Percentiles rank a stretch among this genome's conserved stretches.
Evolutionary conservation across 1,140 invertebrate species (phyloP).

Genomic region (Polypedilum pembai): DNA sequence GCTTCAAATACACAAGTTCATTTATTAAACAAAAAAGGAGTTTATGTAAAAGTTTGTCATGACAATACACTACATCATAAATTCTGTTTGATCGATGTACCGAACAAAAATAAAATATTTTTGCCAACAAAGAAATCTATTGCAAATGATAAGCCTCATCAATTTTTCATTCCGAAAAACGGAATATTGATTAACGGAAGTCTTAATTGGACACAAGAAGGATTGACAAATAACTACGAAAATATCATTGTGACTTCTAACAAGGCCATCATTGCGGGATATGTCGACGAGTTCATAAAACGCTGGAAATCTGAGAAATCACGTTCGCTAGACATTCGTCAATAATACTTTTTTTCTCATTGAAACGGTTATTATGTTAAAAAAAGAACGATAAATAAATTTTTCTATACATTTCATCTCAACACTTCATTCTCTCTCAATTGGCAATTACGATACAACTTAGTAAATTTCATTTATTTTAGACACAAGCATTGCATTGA

Average conservation of each 20-base stretch:
- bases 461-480: no score
- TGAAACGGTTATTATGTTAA: not conserved
- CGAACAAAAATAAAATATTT: not conserved
- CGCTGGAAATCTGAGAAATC: not conserved
- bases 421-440: no score
- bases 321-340: no score
- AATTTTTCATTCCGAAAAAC: not conserved
- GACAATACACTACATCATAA: slow-evolving; percentile 4
- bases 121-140: not conserved
- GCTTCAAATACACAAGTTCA: not conserved
- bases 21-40: not conserved
- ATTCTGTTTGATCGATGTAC: slow-evolving; percentile 22
- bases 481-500: no score
- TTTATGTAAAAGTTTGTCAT: not conserved
- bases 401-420: not conserved
- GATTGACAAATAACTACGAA: not conserved
- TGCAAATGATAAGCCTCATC: not conserved
- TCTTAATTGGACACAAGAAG: not conserved
- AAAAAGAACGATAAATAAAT: not conserved
- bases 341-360: no score
- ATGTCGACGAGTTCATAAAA: not conserved
- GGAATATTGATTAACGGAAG: not conserved
- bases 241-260: slow-evolving; percentile 9
- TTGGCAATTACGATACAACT: no score
- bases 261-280: not conserved